A percentile compares a stretch with the other conserved stretches of the same genome.
Conservation (phyloP, 2,113 vertebrate species). For the Lanius ludovicianus region DNA sequence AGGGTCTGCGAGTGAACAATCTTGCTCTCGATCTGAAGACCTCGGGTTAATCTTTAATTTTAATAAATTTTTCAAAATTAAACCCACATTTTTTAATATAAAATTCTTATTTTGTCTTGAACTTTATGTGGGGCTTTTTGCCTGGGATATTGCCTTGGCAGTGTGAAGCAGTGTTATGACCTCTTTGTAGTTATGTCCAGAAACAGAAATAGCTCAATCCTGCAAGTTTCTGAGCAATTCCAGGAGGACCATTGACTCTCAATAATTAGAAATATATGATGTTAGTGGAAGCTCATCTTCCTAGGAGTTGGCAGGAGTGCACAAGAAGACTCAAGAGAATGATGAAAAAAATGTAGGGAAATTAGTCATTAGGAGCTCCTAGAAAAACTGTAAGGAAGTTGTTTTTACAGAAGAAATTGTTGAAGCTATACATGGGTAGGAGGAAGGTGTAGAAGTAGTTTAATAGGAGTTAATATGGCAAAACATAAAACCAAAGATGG, state of each 20-base stretch:
- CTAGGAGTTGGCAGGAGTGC: not conserved
- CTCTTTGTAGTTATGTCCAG: not conserved
- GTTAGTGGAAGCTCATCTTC: not conserved
- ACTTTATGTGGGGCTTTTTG: not conserved
- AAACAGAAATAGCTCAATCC: not conserved
- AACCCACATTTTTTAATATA: accelerated
- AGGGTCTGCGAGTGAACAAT: not conserved
- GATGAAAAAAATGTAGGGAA: not conserved
- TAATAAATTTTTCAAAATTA: not conserved
- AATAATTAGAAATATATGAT: not conserved
- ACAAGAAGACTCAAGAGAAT: not conserved
- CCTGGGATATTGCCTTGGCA: not conserved
- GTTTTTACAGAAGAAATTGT: not conserved
- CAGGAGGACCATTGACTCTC: not conserved
- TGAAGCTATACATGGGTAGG: not conserved
- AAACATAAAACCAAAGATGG: not conserved
- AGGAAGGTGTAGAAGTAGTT: not conserved
- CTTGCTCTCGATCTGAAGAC: not conserved
- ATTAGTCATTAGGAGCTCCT: not conserved
- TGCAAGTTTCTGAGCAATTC: not conserved
- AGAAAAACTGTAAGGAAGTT: not conserved
- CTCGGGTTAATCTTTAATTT: not conserved
- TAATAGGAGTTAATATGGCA: not conserved
- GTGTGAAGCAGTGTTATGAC: accelerated
- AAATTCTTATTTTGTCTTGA: not conserved